A percentile compares a stretch with the other conserved stretches of the same genome.
Conservation (phyloP, 1,140 invertebrate genomes). For the Sarcophaga peregrina region DNA sequence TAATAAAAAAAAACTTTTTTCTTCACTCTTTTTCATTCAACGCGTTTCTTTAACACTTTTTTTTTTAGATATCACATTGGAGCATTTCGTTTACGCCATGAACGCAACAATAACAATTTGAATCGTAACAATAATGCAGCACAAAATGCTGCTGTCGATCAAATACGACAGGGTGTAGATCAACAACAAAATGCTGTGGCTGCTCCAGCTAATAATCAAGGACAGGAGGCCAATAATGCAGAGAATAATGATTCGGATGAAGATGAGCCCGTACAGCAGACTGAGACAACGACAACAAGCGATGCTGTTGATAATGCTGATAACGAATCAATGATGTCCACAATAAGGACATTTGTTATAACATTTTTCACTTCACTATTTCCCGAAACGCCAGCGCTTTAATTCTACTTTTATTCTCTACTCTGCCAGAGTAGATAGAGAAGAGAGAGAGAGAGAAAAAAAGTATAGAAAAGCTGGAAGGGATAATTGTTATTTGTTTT, state of each 20-base stretch:
- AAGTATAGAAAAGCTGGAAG: background rate
- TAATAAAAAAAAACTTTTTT: background rate
- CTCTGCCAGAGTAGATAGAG: no score
- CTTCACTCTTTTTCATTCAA: background rate
- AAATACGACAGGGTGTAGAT: slow-evolving; percentile 50
- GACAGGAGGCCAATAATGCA: background rate
- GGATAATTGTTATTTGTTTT: slow-evolving; percentile 14
- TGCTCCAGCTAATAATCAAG: background rate
- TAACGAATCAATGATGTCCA: slow-evolving; percentile 72
- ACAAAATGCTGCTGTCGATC: slow-evolving; percentile 51
- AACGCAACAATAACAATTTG: slow-evolving; percentile 70
- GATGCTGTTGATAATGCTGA: slow-evolving; percentile 57
- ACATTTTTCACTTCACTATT: slow-evolving; percentile 80
- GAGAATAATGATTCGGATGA: slow-evolving; percentile 18
- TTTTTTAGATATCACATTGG: slow-evolving; percentile 72
- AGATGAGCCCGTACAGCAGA: background rate
- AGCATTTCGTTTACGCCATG: slow-evolving; percentile 69
- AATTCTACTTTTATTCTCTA: slow-evolving; percentile 36
- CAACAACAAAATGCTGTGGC: slow-evolving; percentile 42
- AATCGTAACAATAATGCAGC: slow-evolving; percentile 64
- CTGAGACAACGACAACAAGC: slow-evolving; percentile 50
- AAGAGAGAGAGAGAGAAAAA: background rate
- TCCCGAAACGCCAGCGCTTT: slow-evolving; percentile 73
- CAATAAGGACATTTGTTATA: slow-evolving; percentile 78
- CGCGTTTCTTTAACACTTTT: background rate